Base-by-base conservation (phyloP, 2,888 invertebrate genomes). In the Meiosimyza platycephala region DNA sequence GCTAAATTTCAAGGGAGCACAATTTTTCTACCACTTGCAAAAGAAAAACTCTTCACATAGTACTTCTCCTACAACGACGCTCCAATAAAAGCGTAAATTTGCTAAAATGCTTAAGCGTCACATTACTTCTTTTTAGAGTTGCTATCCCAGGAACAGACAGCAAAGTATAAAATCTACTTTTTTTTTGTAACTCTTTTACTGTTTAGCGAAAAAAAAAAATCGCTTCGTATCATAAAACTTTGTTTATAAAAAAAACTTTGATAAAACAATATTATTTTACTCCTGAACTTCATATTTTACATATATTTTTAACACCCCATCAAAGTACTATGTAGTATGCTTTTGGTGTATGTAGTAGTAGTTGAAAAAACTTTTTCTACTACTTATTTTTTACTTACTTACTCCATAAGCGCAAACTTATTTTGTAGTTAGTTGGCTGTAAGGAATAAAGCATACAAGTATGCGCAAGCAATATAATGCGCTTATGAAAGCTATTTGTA, bases 401-500 rank as follows among this genome's bases (percentile, higher is more conserved):
- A 12, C 28, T 40, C 15, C n/a, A 62, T 18, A 2, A 16, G n/a
- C n/a, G n/a, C 60, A 13, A 62, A 62, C 60, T 62, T 62, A 40
- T 40, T 40, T 40, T 9, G 9, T 40, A 9, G 40, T 62, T 62
- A 62, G 60, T 62, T 62, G 47, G 60, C 60, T 62, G 60, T n/a
- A 62, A 62, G 60, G 60, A 62, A 62, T 62, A 40, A 40, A 40
- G 60, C 60, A 62, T 62, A 40, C 40, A 62, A 62, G 60, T 62
- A 62, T 62, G 60, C 40, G 40, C 60, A 13, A 62, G 60, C 60
- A 40, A 62, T 63, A 63, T 64, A 51, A 51, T 51, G 64, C 50
- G 64, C 51, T 64, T 64, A 28, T 64, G 64, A 50, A 64, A 51
- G 63, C 63, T 63, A 63, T 63, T 63, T 63, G 63, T 63, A 63